These are phyloP conservation scores for Alectura lathami DNA, from an alignment of 2,113 vertebrate genomes.

Conservation along the genomic window DNA sequence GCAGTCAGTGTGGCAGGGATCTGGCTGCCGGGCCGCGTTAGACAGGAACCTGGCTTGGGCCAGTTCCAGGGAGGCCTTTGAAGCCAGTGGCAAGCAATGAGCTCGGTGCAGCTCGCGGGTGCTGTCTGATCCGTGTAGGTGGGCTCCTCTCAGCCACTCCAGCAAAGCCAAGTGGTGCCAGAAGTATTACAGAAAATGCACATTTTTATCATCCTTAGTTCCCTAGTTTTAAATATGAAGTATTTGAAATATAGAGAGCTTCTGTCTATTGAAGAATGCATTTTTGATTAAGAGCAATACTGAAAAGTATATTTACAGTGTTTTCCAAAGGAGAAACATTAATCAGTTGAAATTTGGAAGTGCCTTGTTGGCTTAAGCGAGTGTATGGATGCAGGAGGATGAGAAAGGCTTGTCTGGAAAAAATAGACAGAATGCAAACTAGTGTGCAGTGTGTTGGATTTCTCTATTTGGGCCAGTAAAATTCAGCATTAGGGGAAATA, in stretches of 20 bases:
- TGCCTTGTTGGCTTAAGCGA: background rate
- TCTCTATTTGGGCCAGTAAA: background rate
- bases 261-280: background rate
- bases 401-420: background rate
- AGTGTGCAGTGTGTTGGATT: background rate
- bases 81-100: background rate
- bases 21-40: background rate
- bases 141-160: constrained; percentile 5
- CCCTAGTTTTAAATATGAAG: background rate
- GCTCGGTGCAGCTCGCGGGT: background rate
- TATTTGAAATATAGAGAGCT: background rate
- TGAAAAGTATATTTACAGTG: background rate
- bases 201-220: background rate
- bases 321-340: background rate
- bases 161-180: background rate
- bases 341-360: background rate
- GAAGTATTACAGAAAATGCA: background rate
- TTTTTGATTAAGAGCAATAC: background rate
- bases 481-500: background rate
- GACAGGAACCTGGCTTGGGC: constrained; percentile 43
- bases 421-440: background rate
- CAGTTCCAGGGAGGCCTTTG: background rate
- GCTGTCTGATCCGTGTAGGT: background rate
- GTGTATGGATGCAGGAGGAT: background rate
- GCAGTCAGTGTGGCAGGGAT: background rate